Base-by-base conservation (phyloP, 1,140 invertebrate genomes). In the Acyrthosiphon pisum region DNA sequence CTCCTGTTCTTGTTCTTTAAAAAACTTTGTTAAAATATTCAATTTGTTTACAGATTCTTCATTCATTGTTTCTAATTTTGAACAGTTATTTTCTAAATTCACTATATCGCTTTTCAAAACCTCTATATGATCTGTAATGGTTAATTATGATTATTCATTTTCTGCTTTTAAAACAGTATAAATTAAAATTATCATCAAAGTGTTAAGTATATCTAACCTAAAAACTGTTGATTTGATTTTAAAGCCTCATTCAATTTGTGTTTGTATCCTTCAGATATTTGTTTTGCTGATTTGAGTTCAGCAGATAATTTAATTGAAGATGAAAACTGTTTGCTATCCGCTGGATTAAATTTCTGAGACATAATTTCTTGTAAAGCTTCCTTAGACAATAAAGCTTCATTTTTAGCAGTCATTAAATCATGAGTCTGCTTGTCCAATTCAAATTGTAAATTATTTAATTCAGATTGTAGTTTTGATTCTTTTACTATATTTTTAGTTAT, bases 1-100 rank as follows among this genome's bases (percentile, higher is more conserved):
- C n/a, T 86, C 81, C n/a, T 93, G 53, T 93, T 93, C 91, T 83
- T 93, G 91, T 53, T 93, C 91, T 56, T 93, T 93, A 35, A 93
- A 93, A 86, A 93, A 93, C 11, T 56, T 93, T n/a, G 91, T 84
- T 7, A 93, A 81, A 41, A 93, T 83, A 86, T 53, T 93, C 41
- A 93, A 93, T 56, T 93, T 93, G 48, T 83, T 93, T 30, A 46
- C 35, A 9, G 35, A 50, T 7, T 93, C 91, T 44, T 93, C 91
- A 18, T 93, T 93, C 18, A 26, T 41, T 50, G 23, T 37, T 83
- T 93, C 48, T 84, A 93, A 84, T 93, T 93, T 93, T 37, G 23
- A 18, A 56, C 50, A 53, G 1, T 30, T 53, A 56, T 81, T 26
- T 86, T 93, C 81, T 86, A 93, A 41, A 22, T 86, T 56, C 9